A percentile compares a stretch with the other conserved stretches of the same genome.
Conservation (phyloP, 1,140 invertebrate genomes). For the Drosophila yakuba region DNA sequence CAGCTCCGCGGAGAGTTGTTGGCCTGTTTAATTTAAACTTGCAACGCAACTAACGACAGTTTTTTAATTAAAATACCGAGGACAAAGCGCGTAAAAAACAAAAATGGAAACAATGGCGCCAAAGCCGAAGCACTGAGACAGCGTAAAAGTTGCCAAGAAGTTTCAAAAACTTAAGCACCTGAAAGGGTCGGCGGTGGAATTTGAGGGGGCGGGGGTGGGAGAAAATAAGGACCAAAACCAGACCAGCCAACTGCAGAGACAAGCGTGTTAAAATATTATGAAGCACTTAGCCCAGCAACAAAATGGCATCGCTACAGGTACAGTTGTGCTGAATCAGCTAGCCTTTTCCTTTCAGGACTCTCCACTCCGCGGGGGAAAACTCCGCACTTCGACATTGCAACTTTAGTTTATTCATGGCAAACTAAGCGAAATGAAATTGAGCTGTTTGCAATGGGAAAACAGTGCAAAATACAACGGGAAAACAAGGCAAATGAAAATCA, state of each 20-base stretch:
- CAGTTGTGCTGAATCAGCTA: slow-evolving; percentile 39
- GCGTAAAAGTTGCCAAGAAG: slow-evolving; percentile 76
- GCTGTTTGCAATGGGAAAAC: slow-evolving; percentile 67
- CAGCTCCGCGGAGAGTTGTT: slow-evolving; percentile 48
- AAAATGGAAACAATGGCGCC: slow-evolving; percentile 42
- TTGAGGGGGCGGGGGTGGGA: neutral
- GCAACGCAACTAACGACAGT: slow-evolving; percentile 78
- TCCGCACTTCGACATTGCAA: slow-evolving; percentile 7
- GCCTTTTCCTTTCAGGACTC: neutral
- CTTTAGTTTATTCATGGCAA: slow-evolving; percentile 66
- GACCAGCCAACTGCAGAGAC: slow-evolving; percentile 33
- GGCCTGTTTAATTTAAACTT: slow-evolving; percentile 77
- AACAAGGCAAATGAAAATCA: slow-evolving; percentile 74
- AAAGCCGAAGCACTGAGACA: slow-evolving; percentile 44
- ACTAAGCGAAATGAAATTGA: slow-evolving; percentile 68
- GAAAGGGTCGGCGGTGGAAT: slow-evolving; percentile 18
- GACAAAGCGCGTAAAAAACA: slow-evolving; percentile 66
- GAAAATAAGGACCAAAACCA: neutral
- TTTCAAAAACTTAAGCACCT: slow-evolving; percentile 73
- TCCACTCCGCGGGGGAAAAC: neutral
- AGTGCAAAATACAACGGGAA: slow-evolving; percentile 61
- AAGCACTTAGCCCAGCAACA: slow-evolving; percentile 71
- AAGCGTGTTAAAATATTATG: slow-evolving; percentile 79
- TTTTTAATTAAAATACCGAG: slow-evolving; percentile 82
- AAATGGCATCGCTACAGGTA: slow-evolving; percentile 53